These are phyloP conservation scores for Pseudococcus longispinus DNA, from an alignment of 2,888 invertebrate genomes.

Conservation along the genomic window DNA sequence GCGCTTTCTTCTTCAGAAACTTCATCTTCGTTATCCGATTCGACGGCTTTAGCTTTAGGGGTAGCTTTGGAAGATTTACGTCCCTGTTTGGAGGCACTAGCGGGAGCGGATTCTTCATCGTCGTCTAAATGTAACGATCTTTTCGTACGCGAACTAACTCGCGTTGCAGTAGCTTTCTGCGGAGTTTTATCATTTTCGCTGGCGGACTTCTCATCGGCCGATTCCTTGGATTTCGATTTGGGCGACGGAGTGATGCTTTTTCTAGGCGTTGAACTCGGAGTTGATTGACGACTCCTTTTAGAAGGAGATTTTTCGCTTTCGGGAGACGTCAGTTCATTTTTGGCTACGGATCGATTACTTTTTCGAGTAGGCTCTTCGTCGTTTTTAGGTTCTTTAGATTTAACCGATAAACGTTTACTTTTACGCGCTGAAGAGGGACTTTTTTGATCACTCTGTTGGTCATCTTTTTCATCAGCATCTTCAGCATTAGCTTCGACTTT, in stretches of 20 bases:
- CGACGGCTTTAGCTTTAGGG: neutral
- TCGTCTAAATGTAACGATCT: neutral
- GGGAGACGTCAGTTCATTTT: neutral
- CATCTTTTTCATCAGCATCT: neutral
- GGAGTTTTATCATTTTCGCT: neutral
- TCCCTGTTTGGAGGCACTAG: neutral
- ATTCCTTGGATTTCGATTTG: neutral
- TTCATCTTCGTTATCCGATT: neutral
- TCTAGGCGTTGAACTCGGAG: neutral
- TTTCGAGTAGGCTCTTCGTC: neutral
- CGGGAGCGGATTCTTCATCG: neutral
- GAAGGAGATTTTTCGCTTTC: neutral
- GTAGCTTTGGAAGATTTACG: neutral
- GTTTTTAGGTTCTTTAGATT: neutral
- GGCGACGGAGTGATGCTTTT: constrained; percentile 26
- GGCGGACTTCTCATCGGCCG: neutral
- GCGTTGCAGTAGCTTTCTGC: neutral
- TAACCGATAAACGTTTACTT: neutral
- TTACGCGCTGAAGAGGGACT: constrained; percentile 17
- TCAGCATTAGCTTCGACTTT: neutral
- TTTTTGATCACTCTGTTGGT: neutral
- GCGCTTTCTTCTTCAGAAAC: neutral
- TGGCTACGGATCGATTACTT: neutral
- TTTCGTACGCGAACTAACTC: neutral
- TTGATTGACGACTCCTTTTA: neutral